Evolutionary conservation across 2,888 invertebrate genomes (phyloP).

Genomic region (Fabriciana adippe): DNA sequence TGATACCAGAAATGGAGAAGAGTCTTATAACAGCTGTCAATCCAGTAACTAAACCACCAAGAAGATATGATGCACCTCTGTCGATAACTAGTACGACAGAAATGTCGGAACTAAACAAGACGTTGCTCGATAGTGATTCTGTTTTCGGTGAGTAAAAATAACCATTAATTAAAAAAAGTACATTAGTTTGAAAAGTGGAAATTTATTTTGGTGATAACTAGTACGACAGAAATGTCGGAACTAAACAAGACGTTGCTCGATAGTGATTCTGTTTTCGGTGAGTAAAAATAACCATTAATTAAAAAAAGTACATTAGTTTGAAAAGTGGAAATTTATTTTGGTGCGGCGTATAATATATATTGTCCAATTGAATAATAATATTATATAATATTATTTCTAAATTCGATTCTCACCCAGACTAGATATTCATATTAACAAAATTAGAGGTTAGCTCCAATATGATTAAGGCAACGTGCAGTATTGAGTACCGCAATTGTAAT

Average conservation of each 20-base stretch:
- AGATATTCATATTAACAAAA: too few species aligned
- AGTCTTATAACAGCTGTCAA: conserved; percentile 92
- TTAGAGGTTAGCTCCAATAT: too few species aligned
- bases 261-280: conserved; percentile 90
- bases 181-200: too few species aligned
- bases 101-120: conserved; percentile 91
- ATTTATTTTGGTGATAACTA: conserved; percentile 67
- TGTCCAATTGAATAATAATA: too few species aligned
- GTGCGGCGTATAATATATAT: too few species aligned
- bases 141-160: conserved; percentile 85
- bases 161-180: too few species aligned
- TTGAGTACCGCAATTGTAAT: too few species aligned
- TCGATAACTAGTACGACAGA: conserved; percentile 89
- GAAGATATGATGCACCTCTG: conserved; percentile 88
- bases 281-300: conserved; percentile 53
- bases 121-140: conserved; percentile 90
- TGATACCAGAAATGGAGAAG: conserved; percentile 92
- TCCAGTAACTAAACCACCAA: conserved; percentile 91
- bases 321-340: too few species aligned
- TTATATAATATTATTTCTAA: too few species aligned
- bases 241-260: conserved; percentile 91
- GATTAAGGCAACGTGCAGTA: too few species aligned
- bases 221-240: conserved; percentile 91
- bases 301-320: too few species aligned
- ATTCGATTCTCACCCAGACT: too few species aligned